Evolutionary conservation across 2,113 vertebrate genomes (phyloP).

Genomic region (Sinocyclocheilus grahami): DNA sequence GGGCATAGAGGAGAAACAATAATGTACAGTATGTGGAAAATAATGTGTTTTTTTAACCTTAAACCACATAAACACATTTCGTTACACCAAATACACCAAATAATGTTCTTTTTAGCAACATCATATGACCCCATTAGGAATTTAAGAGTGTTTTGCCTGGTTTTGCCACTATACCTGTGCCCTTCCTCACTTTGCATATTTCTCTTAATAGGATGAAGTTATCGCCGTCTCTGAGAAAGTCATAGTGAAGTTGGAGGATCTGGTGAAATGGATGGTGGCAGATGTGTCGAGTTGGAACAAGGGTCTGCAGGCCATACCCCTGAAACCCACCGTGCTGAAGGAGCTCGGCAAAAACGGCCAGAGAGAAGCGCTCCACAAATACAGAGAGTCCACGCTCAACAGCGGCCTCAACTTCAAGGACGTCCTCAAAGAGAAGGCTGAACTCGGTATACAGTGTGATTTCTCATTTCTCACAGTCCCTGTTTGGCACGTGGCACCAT

Average conservation of each 20-base stretch:
- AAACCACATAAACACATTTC: too few relatives aligned
- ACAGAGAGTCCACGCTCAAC: constrained; percentile 84
- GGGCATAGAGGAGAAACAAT: too few relatives aligned
- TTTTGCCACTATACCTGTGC: background rate
- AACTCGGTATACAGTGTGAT: constrained; percentile 78
- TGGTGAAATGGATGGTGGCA: constrained; percentile 86
- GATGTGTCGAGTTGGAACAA: constrained; percentile 85
- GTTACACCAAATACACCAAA: too few relatives aligned
- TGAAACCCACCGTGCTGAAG: constrained; percentile 69
- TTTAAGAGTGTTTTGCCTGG: background rate
- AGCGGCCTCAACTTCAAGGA: constrained; percentile 91
- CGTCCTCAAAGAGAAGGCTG: constrained; percentile 87
- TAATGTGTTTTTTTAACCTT: too few relatives aligned
- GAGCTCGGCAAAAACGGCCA: constrained; percentile 80
- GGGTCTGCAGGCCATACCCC: constrained; percentile 77
- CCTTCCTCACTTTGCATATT: constrained; percentile 30
- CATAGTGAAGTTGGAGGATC: constrained; percentile 87
- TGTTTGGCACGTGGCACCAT: too few relatives aligned
- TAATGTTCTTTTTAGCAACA: too few relatives aligned
- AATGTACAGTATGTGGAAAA: too few relatives aligned
- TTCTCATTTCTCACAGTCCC: background rate
- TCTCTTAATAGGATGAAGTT: constrained; percentile 83
- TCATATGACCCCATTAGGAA: background rate
- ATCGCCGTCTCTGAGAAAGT: constrained; percentile 91
- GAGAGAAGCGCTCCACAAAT: constrained; percentile 79